A percentile compares a stretch with the other conserved stretches of the same genome.
Evolutionary conservation across 2,888 invertebrate species (phyloP).

Genomic region (Caradrina kadenii): DNA sequence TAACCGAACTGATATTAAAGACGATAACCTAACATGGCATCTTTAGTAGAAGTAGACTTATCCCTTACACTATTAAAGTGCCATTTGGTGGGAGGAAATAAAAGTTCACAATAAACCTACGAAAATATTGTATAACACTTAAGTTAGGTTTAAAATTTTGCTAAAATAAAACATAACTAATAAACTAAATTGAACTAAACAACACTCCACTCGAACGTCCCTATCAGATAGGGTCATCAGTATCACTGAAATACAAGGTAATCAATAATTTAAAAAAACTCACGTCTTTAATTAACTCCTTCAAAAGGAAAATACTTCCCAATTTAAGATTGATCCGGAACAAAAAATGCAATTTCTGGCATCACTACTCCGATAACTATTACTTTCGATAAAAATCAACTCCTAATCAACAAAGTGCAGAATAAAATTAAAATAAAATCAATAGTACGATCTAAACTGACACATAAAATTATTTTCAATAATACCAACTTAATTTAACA

Average conservation of each 20-base stretch:
- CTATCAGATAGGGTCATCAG: conserved; percentile 86
- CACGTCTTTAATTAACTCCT: conserved; percentile 75
- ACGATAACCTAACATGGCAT: conserved; percentile 85
- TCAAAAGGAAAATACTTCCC: conserved; percentile 79
- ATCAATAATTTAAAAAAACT: conserved; percentile 84
- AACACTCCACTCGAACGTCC: conserved; percentile 86
- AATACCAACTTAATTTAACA: conserved; percentile 90
- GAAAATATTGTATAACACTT: conserved; percentile 90
- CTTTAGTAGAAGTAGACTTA: conserved; percentile 71
- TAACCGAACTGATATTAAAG: conserved; percentile 79
- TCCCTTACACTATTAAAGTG: conserved; percentile 77
- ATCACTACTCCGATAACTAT: conserved; percentile 82
- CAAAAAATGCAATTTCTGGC: conserved; percentile 89
- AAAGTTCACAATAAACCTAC: conserved; percentile 87
- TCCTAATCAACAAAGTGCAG: conserved; percentile 88
- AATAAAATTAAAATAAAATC: conserved; percentile 90
- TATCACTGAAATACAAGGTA: conserved; percentile 88
- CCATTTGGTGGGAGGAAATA: conserved; percentile 89
- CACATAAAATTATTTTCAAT: conserved; percentile 89
- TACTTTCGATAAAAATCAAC: conserved; percentile 86
- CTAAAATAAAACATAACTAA: conserved; percentile 91
- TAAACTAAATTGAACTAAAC: conserved; percentile 91
- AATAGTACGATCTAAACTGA: conserved; percentile 89
- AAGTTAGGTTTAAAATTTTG: conserved; percentile 90
- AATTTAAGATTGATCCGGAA: conserved; percentile 79